Conservation (phyloP, 2,113 vertebrate genomes). For the Vulpes lagopus region DNA sequence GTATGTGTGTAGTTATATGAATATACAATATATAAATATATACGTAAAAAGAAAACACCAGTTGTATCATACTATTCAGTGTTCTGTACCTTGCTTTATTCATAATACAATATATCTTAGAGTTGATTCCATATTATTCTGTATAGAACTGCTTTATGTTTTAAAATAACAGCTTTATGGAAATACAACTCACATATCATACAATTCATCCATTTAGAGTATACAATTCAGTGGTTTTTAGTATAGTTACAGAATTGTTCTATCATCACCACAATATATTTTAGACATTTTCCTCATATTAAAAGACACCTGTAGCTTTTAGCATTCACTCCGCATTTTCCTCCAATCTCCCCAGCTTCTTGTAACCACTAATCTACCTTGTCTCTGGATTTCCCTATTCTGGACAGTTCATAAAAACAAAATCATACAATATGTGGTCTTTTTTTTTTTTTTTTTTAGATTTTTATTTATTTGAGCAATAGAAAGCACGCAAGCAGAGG, state of each 20-base stretch:
- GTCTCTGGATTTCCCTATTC: not conserved
- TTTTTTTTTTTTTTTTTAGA: not conserved
- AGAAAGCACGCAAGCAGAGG: too few species aligned
- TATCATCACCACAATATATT: not conserved
- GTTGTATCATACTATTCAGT: not conserved
- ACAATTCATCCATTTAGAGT: not conserved
- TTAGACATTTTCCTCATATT: not conserved
- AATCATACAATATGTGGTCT: not conserved
- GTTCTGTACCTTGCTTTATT: not conserved
- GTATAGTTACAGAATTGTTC: not conserved
- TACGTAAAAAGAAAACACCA: not conserved
- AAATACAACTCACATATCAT: not conserved
- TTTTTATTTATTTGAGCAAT: too few species aligned
- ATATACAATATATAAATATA: not conserved
- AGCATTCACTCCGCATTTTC: conserved; percentile 11
- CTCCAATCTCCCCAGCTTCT: not conserved
- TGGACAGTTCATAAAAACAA: not conserved
- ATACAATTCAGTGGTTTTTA: not conserved
- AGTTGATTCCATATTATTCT: not conserved
- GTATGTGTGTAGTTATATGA: not conserved
- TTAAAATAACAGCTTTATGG: not conserved
- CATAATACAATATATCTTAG: not conserved
- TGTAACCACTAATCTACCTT: not conserved
- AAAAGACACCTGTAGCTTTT: not conserved
- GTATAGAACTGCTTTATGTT: not conserved